phyloP scores from a whole-genome alignment of 2,888 invertebrate genomes.

The Mesopsocus fuscifrons region DNA sequence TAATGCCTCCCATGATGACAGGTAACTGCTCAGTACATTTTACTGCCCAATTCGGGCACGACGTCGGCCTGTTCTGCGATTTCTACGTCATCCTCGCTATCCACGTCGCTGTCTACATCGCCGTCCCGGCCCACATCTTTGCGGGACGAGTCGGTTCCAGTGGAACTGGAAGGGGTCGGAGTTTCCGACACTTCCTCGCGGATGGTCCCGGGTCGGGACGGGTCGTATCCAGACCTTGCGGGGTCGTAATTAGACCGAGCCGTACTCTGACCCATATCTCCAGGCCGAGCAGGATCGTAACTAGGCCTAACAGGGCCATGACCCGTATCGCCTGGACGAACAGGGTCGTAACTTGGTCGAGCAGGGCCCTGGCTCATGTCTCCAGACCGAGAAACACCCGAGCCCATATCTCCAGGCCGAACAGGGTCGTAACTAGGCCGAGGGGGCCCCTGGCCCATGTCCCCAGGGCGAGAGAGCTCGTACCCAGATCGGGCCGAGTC shows the following conservation, averaged over 20 bases:
- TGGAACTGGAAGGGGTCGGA: conserved; percentile 18
- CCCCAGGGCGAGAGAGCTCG: neutral
- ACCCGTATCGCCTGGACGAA: neutral
- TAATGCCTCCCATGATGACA: neutral
- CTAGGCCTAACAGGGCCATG: neutral
- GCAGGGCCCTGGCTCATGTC: neutral
- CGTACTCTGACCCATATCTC: neutral
- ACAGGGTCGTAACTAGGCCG: neutral
- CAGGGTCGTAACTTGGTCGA: neutral
- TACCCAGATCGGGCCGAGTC: neutral
- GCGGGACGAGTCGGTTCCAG: conserved; percentile 14
- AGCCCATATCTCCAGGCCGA: too few species aligned
- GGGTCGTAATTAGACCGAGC: neutral
- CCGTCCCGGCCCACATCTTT: conserved; percentile 16
- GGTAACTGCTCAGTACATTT: conserved; percentile 3
- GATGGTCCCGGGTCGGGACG: neutral
- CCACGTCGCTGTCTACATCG: conserved; percentile 18
- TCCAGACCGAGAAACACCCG: neutral
- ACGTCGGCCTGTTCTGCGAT: conserved; percentile 8
- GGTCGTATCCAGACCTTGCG: neutral
- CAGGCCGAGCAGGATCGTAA: neutral
- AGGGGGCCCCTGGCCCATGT: neutral
- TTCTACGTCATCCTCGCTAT: conserved; percentile 16
- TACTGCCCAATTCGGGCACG: conserved; percentile 4
- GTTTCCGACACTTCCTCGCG: conserved; percentile 14